These are phyloP conservation scores for Theristus sp. DNA, from an alignment of 2,888 invertebrate species.

Conservation along the genomic window DNA sequence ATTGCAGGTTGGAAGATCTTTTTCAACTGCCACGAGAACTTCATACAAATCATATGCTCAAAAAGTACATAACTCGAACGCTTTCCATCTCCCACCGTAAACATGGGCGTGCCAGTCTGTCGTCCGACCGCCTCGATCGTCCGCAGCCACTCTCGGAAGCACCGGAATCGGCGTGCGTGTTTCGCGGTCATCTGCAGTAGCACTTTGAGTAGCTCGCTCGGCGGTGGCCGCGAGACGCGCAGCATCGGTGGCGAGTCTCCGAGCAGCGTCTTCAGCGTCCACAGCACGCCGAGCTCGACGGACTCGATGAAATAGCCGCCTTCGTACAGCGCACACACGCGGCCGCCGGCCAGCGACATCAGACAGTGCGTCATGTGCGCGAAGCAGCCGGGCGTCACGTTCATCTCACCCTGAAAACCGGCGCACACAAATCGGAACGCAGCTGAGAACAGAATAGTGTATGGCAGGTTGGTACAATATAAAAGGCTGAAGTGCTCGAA, in stretches of 20 bases:
- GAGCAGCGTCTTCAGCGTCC: conserved; percentile 66
- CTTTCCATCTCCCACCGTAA: background rate
- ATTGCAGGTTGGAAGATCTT: too few species aligned
- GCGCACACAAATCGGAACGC: background rate
- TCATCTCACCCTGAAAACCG: conserved; percentile 44
- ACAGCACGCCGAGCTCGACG: conserved; percentile 62
- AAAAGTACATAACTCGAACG: too few species aligned
- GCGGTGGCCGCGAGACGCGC: background rate
- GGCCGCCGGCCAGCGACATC: conserved; percentile 40
- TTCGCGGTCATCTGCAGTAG: background rate
- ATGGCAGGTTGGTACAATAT: too few species aligned
- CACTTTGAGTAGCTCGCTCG: background rate
- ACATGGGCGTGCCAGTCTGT: background rate
- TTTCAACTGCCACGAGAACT: too few species aligned
- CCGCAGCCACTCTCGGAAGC: background rate
- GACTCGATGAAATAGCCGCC: conserved; percentile 81
- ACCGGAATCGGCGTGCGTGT: background rate
- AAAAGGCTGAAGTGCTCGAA: too few species aligned
- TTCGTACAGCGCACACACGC: conserved; percentile 54
- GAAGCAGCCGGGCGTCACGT: conserved; percentile 69
- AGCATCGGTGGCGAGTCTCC: conserved; percentile 42
- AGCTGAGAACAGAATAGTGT: background rate
- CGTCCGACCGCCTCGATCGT: background rate
- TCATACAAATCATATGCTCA: too few species aligned
- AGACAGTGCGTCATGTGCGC: conserved; percentile 72